These are phyloP conservation scores for Drosophila ananassae DNA, from an alignment of 1,140 invertebrate species.

Conservation along the genomic window DNA sequence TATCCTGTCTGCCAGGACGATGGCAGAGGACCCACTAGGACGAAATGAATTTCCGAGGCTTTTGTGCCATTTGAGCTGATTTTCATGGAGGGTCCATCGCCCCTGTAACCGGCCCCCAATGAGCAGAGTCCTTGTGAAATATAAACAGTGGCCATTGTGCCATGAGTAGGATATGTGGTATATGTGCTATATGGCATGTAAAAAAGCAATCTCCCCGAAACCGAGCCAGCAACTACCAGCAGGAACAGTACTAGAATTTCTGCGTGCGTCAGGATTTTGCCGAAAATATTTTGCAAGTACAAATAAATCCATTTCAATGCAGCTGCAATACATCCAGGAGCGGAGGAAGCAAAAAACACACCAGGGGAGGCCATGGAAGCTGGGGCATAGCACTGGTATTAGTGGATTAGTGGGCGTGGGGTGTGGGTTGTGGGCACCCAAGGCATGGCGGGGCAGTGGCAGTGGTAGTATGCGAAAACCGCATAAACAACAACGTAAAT, in stretches of 20 bases:
- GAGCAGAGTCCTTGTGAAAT: conserved; percentile 35
- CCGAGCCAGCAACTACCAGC: conserved; percentile 10
- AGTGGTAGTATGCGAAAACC: conserved; percentile 58
- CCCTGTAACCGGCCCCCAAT: conserved; percentile 17
- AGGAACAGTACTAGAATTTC: conserved; percentile 8
- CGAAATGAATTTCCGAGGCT: conserved; percentile 32
- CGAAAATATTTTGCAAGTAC: conserved; percentile 74
- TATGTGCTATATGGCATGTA: conserved; percentile 48
- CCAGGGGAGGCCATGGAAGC: conserved; percentile 10
- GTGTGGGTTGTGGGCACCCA: too few relatives aligned
- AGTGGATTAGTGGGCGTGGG: conserved; percentile 69
- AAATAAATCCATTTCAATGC: conserved; percentile 80
- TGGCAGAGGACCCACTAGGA: conserved; percentile 7
- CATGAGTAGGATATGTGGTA: conserved; percentile 16
- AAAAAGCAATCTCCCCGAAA: conserved; percentile 57
- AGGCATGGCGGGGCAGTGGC: conserved; percentile 12
- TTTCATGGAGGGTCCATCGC: conserved; percentile 29
- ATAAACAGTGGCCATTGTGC: conserved; percentile 63
- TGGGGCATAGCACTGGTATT: conserved; percentile 64
- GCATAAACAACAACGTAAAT: conserved; percentile 79
- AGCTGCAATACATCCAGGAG: conserved; percentile 16
- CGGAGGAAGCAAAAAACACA: conserved; percentile 7
- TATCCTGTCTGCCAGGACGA: conserved; percentile 12
- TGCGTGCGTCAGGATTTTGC: conserved; percentile 71
- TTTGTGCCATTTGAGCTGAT: conserved; percentile 62